A percentile compares a stretch with the other conserved stretches of the same genome.
These are phyloP conservation scores for Meteorus sp. DNA, from an alignment of 1,140 invertebrate genomes.

Conservation along the genomic window DNA sequence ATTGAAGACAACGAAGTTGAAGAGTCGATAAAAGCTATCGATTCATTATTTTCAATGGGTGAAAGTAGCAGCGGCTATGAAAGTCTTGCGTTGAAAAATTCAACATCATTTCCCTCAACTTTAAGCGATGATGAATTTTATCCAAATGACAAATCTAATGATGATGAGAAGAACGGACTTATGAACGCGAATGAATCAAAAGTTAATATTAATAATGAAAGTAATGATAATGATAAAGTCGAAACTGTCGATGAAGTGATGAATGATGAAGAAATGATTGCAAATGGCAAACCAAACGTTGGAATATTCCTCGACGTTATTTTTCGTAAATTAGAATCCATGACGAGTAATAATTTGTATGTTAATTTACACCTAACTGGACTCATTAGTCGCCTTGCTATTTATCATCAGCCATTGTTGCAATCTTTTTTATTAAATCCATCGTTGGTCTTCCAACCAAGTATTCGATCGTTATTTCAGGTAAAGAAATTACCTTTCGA, in stretches of 20 bases:
- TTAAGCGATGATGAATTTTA: slow-evolving; percentile 42
- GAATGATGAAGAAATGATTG: slow-evolving; percentile 34
- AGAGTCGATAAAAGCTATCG: slow-evolving; percentile 42
- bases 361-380: slow-evolving; percentile 89
- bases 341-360: slow-evolving; percentile 83
- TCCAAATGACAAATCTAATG: slow-evolving; percentile 42
- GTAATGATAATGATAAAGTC: not conserved
- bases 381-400: slow-evolving; percentile 81
- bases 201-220: not conserved
- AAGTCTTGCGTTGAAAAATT: slow-evolving; percentile 71
- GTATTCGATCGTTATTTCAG: slow-evolving; percentile 88
- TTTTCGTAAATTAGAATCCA: slow-evolving; percentile 79
- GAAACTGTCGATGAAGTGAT: slow-evolving; percentile 16
- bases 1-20: slow-evolving; percentile 17
- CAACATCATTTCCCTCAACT: slow-evolving; percentile 42
- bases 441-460: slow-evolving; percentile 83
- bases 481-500: slow-evolving; percentile 56
- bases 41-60: slow-evolving; percentile 68
- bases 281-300: slow-evolving; percentile 49
- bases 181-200: not conserved
- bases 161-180: slow-evolving; percentile 36
- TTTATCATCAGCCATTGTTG: slow-evolving; percentile 85
- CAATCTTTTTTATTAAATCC: slow-evolving; percentile 86
- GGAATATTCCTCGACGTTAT: slow-evolving; percentile 78
- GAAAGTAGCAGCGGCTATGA: slow-evolving; percentile 86